These are phyloP conservation scores for Galendromus occidentalis DNA, from an alignment of 1,140 invertebrate species.

Conservation along the genomic window DNA sequence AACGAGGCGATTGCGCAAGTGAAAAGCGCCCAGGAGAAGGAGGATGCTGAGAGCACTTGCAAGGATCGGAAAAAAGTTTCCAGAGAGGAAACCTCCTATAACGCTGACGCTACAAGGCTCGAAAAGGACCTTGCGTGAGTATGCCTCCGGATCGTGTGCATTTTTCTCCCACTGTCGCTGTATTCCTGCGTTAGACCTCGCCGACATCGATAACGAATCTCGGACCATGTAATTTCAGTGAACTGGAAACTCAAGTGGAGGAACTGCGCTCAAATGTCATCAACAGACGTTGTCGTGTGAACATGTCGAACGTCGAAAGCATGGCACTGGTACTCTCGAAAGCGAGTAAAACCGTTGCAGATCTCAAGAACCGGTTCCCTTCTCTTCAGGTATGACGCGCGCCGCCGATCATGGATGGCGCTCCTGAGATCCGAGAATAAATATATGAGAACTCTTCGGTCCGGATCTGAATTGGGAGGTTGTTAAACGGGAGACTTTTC, in stretches of 20 bases:
- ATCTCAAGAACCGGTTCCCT: slow-evolving; percentile 45
- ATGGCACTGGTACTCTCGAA: slow-evolving; percentile 77
- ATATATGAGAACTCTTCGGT: background rate
- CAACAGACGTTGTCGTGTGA: slow-evolving; percentile 76
- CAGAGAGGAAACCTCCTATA: slow-evolving; percentile 62
- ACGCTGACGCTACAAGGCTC: slow-evolving; percentile 66
- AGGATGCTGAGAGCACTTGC: slow-evolving; percentile 27
- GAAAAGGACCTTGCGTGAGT: slow-evolving; percentile 68
- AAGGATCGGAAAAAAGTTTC: slow-evolving; percentile 44
- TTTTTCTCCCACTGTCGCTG: too few relatives aligned
- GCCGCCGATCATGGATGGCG: background rate
- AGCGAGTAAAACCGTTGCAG: slow-evolving; percentile 78
- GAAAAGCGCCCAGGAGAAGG: slow-evolving; percentile 10
- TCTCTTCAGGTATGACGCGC: slow-evolving; percentile 1
- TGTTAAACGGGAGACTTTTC: background rate
- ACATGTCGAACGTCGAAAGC: slow-evolving; percentile 87
- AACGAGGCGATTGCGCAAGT: slow-evolving; percentile 7
- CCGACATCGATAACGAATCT: slow-evolving; percentile 5
- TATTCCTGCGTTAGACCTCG: too few relatives aligned
- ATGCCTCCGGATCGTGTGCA: too few relatives aligned
- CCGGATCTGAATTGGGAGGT: background rate
- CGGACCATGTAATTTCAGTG: slow-evolving; percentile 33
- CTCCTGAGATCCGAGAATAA: background rate
- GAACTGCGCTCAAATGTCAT: slow-evolving; percentile 82
- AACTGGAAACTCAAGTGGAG: slow-evolving; percentile 81